Conservation (phyloP, 2,113 vertebrate species). For the Sorex fumeus region DNA sequence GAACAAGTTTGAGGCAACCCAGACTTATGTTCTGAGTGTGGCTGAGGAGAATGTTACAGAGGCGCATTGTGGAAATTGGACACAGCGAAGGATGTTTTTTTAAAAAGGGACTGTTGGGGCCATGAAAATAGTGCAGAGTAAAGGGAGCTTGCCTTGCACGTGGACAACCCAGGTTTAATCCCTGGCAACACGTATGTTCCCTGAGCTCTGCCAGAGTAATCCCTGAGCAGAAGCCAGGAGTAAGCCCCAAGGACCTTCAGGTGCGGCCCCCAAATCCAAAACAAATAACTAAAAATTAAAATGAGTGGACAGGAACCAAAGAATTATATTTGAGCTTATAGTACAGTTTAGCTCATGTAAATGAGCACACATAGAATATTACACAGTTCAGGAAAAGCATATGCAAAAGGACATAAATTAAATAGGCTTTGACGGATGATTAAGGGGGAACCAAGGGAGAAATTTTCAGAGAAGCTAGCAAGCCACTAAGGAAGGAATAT, state of each 20-base stretch:
- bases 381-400: background rate
- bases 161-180: too few relatives aligned
- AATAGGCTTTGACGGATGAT: background rate
- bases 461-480: background rate
- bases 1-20: background rate
- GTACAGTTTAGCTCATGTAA: background rate
- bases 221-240: too few relatives aligned
- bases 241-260: too few relatives aligned
- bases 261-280: too few relatives aligned
- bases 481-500: background rate
- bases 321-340: background rate
- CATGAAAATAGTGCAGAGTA: too few relatives aligned
- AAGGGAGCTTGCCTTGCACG: too few relatives aligned
- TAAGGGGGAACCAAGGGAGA: background rate
- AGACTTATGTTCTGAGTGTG: background rate
- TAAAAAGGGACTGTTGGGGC: too few relatives aligned
- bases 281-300: background rate
- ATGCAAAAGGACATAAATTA: constrained; percentile 2
- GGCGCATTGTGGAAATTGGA: background rate
- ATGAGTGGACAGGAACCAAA: background rate
- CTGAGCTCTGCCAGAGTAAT: too few relatives aligned
- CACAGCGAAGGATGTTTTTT: background rate
- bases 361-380: background rate
- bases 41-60: background rate
- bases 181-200: too few relatives aligned